Percentiles rank a stretch among this genome's conserved stretches.
phyloP scores from a whole-genome alignment of 1,140 invertebrate genomes.

The Melipona quadrifasciata region DNA sequence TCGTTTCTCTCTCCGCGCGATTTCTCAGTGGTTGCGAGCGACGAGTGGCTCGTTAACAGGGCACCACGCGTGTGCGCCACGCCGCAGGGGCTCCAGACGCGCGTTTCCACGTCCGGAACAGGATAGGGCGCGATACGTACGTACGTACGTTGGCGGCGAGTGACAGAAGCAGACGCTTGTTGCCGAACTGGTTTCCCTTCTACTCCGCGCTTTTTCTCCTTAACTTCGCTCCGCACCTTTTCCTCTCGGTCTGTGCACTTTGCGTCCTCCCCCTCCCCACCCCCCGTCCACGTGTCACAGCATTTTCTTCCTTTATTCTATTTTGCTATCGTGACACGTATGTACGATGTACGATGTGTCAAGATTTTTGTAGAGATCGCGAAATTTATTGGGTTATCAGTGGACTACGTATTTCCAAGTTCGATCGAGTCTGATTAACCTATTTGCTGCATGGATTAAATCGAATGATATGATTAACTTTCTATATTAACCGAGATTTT shows the following conservation, averaged over 20 bases:
- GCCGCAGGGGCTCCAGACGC: conserved; percentile 3
- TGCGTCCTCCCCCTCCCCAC: not conserved
- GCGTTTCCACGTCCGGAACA: conserved; percentile 30
- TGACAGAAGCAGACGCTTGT: conserved; percentile 54
- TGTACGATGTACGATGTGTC: not conserved
- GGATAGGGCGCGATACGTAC: conserved; percentile 48
- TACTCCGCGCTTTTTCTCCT: not conserved
- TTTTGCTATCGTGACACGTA: not conserved
- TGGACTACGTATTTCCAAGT: too few relatives aligned
- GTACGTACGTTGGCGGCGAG: conserved; percentile 41
- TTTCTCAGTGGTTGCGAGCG: conserved; percentile 3
- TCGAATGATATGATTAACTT: too few relatives aligned
- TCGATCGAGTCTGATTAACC: too few relatives aligned
- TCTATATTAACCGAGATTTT: too few relatives aligned
- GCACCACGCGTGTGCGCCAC: not conserved
- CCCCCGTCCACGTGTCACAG: not conserved
- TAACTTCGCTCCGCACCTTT: not conserved
- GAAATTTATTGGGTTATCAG: too few relatives aligned
- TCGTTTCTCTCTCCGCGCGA: not conserved
- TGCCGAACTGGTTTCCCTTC: conserved; percentile 18
- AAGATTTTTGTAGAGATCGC: not conserved
- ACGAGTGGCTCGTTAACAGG: conserved; percentile 33
- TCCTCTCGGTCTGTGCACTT: not conserved
- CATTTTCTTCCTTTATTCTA: too few relatives aligned
- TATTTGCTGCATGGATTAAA: too few relatives aligned